Evolutionary conservation across 2,888 invertebrate genomes (phyloP).

Genomic region (Melipona bicolor): DNA sequence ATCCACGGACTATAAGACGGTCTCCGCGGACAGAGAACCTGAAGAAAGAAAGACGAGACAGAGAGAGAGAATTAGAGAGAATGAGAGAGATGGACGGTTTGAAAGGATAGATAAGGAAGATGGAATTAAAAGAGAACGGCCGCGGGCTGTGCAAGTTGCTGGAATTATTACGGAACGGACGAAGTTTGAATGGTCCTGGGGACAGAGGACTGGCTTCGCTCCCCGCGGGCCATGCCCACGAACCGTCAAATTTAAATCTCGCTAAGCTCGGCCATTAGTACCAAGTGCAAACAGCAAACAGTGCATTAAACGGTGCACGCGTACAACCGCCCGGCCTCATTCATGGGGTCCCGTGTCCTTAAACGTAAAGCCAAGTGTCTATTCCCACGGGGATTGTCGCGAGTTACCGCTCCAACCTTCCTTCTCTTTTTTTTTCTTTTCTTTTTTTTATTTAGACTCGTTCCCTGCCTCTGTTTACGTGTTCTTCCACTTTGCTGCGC

Average conservation of each 20-base stretch:
- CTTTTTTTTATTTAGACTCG: slow-evolving; percentile 42
- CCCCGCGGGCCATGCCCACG: slow-evolving; percentile 66
- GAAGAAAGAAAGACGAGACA: background rate
- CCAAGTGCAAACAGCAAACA: slow-evolving; percentile 83
- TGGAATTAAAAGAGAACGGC: slow-evolving; percentile 56
- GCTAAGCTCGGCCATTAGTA: slow-evolving; percentile 83
- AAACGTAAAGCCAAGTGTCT: slow-evolving; percentile 81
- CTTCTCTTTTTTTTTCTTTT: no score
- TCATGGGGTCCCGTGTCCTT: slow-evolving; percentile 67
- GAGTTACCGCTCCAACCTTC: slow-evolving; percentile 47
- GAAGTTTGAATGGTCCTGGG: slow-evolving; percentile 77
- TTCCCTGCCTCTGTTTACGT: slow-evolving; percentile 48
- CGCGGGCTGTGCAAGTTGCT: slow-evolving; percentile 75
- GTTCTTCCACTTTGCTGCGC: slow-evolving; percentile 44
- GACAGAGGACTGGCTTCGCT: slow-evolving; percentile 18
- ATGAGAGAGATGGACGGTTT: background rate
- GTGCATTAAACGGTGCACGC: slow-evolving; percentile 78
- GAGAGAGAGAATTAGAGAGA: no score
- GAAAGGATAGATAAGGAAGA: background rate
- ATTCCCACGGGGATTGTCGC: slow-evolving; percentile 83
- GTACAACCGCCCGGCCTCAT: slow-evolving; percentile 2
- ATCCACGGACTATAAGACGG: slow-evolving; percentile 49
- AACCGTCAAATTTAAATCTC: slow-evolving; percentile 83
- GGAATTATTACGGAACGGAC: slow-evolving; percentile 73
- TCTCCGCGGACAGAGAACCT: background rate